These are phyloP conservation scores for Thunnus maccoyii DNA, from an alignment of 2,113 vertebrate genomes.

Conservation along the genomic window DNA sequence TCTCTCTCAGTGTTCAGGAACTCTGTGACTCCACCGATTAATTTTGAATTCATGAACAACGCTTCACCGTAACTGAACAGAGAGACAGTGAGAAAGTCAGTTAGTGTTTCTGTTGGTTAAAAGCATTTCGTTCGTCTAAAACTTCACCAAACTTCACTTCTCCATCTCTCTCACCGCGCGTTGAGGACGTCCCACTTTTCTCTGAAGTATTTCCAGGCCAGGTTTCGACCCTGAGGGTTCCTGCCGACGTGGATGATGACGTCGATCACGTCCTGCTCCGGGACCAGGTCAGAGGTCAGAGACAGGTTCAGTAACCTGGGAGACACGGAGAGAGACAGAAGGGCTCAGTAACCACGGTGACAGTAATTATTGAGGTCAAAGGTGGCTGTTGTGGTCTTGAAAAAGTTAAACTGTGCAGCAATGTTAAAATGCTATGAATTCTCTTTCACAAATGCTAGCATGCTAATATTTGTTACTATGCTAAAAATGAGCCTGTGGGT, in stretches of 20 bases:
- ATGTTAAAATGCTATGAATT: too few species aligned
- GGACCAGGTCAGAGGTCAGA: conserved; percentile 94
- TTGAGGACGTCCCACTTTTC: conserved; percentile 97
- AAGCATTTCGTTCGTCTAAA: not conserved
- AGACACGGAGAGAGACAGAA: not conserved
- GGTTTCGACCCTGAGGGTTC: conserved; percentile 95
- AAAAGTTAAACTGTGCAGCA: too few species aligned
- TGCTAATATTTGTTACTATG: too few species aligned
- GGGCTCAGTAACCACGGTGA: conserved; percentile 8
- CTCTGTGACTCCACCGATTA: conserved; percentile 97
- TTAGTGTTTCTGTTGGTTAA: not conserved
- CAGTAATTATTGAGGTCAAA: not conserved
- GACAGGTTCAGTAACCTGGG: conserved; percentile 95
- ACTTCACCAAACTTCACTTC: too few species aligned
- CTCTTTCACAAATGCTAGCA: too few species aligned
- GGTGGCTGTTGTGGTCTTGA: not conserved
- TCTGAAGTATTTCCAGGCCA: conserved; percentile 97
- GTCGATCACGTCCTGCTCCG: conserved; percentile 97
- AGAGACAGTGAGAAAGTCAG: not conserved
- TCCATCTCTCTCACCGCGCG: conserved; percentile 87
- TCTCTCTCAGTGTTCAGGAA: conserved; percentile 96
- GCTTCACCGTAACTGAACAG: conserved; percentile 94
- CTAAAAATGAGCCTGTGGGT: too few species aligned
- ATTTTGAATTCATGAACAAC: conserved; percentile 97
- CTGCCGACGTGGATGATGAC: conserved; percentile 96